Base-by-base conservation (phyloP, 2,113 vertebrate genomes). In the Oophaga pumilio region DNA sequence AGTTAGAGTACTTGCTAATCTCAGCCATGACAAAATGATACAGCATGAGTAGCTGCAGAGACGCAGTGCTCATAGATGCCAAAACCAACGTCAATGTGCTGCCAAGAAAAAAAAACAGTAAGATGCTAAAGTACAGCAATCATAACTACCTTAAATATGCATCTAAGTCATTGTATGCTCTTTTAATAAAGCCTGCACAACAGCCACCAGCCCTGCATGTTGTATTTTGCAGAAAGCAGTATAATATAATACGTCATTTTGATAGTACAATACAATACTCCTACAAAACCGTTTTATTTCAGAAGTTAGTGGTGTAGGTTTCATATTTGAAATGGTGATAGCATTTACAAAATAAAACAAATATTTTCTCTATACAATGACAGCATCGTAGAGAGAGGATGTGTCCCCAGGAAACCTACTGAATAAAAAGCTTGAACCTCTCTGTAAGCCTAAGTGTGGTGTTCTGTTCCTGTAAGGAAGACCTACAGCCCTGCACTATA, bases 21-120 rank as follows among this genome's bases (percentile, higher is more conserved):
- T 33, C 69, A 76, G 56, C 56, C 53, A 85, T 53, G 28, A 76
- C 6, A 76, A 28, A 76, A 74, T 56, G 53, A 76, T 59, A 85
- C 43, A 71, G 69, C 68, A 85, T 76, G 69, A 73, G 20, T 71
- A 52, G 64, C 53, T 85, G 53, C 69, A 85, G 83, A 73, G 82
- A 76, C 24, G 28, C 56, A 85, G 68, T 59, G 52, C 68, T 85
- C 83, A 59, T 26, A 59, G 24, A 85, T 85, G 68, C 83, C 83
- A 85, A 85, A 33, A 60, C 83, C 26, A 59, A 85, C 52, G 26
- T 59, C 66, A 71, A 71, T 60, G 20, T 59, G 50, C 56, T 76
- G 68, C 83, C 83, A 85, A 73, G 82, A 68, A 74, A 74, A 76
- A 82, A 74, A 84, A 43, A 79, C n/a, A 85, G n/a, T 9, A 69